Percentiles rank a stretch among this genome's conserved stretches.
These are phyloP conservation scores for Virgularia gustaviana DNA, from an alignment of 92 coral and sea anemone genomes.

Conservation along the genomic window DNA sequence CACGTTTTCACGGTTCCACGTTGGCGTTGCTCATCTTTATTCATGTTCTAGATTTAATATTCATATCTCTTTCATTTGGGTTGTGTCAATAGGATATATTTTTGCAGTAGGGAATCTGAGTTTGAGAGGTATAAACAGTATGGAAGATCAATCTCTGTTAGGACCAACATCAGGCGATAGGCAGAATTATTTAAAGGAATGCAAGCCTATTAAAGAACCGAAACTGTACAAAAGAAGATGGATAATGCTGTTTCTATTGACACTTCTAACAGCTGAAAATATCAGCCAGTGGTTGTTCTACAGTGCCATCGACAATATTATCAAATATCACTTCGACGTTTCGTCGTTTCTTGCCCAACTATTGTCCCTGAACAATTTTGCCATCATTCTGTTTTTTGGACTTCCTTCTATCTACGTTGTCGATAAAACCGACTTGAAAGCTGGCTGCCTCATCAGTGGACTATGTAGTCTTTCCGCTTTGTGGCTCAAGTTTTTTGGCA, in stretches of 20 bases:
- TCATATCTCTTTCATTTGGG: no score
- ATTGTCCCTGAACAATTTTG: constrained; percentile 11
- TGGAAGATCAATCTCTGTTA: no score
- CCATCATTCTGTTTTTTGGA: constrained; percentile 21
- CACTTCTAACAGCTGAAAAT: constrained; percentile 28
- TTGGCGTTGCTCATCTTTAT: no score
- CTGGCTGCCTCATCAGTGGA: constrained; percentile 30
- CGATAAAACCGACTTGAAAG: constrained; percentile 13
- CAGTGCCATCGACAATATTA: constrained; percentile 25
- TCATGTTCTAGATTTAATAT: no score
- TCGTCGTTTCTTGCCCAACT: constrained; percentile 15
- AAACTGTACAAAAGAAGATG: constrained; percentile 19
- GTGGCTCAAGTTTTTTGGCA: constrained; percentile 31
- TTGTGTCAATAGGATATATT: no score
- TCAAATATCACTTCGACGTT: constrained; percentile 7
- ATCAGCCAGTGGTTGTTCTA: constrained; percentile 27
- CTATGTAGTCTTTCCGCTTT: constrained; percentile 12
- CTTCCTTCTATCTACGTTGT: constrained; percentile 2
- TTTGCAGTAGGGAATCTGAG: no score
- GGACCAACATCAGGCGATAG: no score
- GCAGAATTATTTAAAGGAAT: no score
- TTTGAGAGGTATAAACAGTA: no score
- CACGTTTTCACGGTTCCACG: no score
- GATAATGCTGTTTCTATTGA: constrained; percentile 20
- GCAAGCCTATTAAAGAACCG: no score